phyloP scores from a whole-genome alignment of 1,140 invertebrate species.

The Pinna nobilis region DNA sequence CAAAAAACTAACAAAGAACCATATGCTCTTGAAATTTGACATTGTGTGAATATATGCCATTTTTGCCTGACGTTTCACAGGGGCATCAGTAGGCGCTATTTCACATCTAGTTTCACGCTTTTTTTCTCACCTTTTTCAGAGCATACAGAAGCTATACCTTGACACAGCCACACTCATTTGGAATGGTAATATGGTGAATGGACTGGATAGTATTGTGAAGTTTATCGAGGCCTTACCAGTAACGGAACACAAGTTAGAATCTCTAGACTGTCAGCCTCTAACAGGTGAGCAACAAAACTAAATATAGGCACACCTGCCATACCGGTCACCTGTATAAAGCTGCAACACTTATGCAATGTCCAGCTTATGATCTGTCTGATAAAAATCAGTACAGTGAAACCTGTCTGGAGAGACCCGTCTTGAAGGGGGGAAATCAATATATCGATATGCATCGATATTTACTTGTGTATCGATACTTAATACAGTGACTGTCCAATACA shows the following conservation, averaged over 20 bases:
- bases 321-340: background rate
- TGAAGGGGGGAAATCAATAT: too few relatives aligned
- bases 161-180: conserved; percentile 87
- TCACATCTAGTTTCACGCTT: background rate
- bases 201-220: conserved; percentile 85
- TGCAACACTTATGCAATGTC: background rate
- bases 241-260: conserved; percentile 82
- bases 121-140: conserved; percentile 74
- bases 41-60: too few relatives aligned
- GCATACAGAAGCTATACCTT: conserved; percentile 85
- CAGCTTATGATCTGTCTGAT: too few relatives aligned
- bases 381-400: too few relatives aligned
- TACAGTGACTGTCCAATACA: too few relatives aligned
- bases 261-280: conserved; percentile 87
- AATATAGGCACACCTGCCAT: background rate
- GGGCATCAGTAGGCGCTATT: background rate
- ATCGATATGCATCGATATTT: too few relatives aligned
- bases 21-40: too few relatives aligned
- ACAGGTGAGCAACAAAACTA: conserved; percentile 74
- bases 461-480: too few relatives aligned
- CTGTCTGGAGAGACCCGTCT: too few relatives aligned
- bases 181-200: conserved; percentile 88
- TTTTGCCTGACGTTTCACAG: background rate
- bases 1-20: too few relatives aligned
- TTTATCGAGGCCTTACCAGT: conserved; percentile 85